Evolutionary conservation across 2,888 invertebrate genomes (phyloP).

Genomic region (Lamellibrachia columna): DNA sequence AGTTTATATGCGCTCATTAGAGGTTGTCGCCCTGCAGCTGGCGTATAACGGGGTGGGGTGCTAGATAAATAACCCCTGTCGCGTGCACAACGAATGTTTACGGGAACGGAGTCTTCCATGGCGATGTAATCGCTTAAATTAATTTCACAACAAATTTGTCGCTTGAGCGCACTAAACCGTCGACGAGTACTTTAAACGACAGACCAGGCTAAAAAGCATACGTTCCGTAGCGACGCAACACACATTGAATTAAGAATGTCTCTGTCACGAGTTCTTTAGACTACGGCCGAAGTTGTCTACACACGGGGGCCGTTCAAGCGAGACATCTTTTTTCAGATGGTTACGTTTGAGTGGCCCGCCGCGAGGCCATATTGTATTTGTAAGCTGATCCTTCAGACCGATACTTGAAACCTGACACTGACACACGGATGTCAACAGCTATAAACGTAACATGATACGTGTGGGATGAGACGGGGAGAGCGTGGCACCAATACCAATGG

Average conservation of each 20-base stretch:
- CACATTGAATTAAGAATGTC: not conserved
- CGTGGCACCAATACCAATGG: not conserved
- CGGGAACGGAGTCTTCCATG: not conserved
- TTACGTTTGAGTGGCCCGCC: not conserved
- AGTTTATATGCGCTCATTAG: not conserved
- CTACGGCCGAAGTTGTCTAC: not conserved
- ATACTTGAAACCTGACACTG: not conserved
- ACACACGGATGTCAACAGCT: not conserved
- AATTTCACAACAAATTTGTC: not conserved
- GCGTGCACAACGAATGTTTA: not conserved
- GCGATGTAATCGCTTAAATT: not conserved
- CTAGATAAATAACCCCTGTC: not conserved
- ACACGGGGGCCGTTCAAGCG: not conserved
- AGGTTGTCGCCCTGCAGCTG: not conserved
- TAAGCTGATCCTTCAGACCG: not conserved
- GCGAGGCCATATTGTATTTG: not conserved
- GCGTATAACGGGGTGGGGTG: not conserved
- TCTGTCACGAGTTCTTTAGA: not conserved
- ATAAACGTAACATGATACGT: not conserved
- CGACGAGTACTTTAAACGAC: not conserved
- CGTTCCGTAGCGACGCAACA: not conserved
- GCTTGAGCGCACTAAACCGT: not conserved
- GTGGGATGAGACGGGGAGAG: not conserved
- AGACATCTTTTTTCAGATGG: not conserved
- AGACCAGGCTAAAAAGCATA: not conserved